phyloP scores from a whole-genome alignment of 1,140 invertebrate genomes.

The Brachionus koreanus region DNA sequence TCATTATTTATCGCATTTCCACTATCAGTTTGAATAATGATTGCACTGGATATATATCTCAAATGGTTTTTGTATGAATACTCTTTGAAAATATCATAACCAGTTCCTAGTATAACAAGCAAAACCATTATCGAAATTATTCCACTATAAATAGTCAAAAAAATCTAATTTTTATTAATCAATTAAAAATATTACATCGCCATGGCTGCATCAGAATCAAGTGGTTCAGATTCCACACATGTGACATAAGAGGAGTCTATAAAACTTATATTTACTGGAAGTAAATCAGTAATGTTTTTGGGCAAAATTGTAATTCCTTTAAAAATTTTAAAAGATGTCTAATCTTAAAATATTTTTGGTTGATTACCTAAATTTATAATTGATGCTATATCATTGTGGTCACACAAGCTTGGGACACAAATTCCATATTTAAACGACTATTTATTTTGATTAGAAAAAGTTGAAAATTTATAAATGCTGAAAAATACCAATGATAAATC shows the following conservation, averaged over 20 bases:
- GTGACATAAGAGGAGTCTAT: conserved; percentile 19
- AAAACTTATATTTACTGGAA: conserved; percentile 12
- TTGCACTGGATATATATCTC: not conserved
- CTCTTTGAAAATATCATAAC: not conserved
- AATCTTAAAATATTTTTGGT: not conserved
- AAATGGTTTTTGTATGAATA: not conserved
- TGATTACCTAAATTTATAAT: not conserved
- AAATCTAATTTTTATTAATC: not conserved
- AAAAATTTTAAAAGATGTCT: not conserved
- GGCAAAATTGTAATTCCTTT: not conserved
- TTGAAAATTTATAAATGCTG: not conserved
- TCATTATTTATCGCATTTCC: conserved; percentile 13
- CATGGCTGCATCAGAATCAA: not conserved
- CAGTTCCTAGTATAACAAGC: not conserved
- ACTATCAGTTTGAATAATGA: conserved; percentile 16
- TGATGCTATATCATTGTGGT: conserved; percentile 7
- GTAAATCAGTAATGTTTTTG: conserved; percentile 21
- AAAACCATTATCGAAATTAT: not conserved
- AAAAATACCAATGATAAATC: not conserved
- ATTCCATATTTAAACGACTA: conserved; percentile 34
- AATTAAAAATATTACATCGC: not conserved
- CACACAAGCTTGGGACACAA: conserved; percentile 24
- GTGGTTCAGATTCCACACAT: not conserved
- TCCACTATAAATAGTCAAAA: not conserved
- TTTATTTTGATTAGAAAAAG: not conserved